Evolutionary conservation across 2,113 vertebrate genomes (phyloP).

Genomic region (Corythaeola cristata): DNA sequence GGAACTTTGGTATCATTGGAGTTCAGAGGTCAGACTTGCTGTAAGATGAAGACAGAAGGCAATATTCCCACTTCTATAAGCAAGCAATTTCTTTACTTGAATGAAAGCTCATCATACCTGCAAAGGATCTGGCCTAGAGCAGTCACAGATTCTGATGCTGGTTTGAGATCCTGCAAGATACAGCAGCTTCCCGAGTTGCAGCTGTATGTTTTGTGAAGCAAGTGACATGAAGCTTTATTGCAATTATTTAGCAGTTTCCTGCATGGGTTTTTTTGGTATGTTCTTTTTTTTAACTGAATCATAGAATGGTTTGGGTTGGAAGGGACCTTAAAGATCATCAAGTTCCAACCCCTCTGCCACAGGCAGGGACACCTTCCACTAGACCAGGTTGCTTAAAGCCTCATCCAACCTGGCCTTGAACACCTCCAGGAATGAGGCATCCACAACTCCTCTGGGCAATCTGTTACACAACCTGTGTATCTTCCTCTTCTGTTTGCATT

Average conservation of each 20-base stretch:
- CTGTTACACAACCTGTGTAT: not conserved
- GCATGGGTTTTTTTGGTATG: not conserved
- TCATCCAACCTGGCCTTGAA: too few relatives aligned
- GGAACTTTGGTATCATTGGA: rapidly evolving
- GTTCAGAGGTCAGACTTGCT: not conserved
- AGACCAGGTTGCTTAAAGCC: too few relatives aligned
- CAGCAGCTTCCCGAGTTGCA: not conserved
- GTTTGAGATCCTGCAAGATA: not conserved
- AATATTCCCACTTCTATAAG: not conserved
- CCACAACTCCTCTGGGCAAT: too few relatives aligned
- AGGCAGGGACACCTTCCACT: too few relatives aligned
- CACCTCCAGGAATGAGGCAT: too few relatives aligned
- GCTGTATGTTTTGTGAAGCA: not conserved
- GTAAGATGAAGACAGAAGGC: not conserved
- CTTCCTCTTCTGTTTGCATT: not conserved
- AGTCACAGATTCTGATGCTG: not conserved
- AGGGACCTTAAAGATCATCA: too few relatives aligned
- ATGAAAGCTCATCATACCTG: not conserved
- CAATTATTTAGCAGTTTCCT: not conserved
- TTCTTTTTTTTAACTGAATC: not conserved
- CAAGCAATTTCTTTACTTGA: not conserved
- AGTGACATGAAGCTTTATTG: not conserved
- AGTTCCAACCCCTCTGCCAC: too few relatives aligned
- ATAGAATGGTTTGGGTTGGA: too few relatives aligned
- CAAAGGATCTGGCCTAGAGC: not conserved